These are phyloP conservation scores for Charaxes varanes DNA, from an alignment of 1,140 invertebrate species.

Conservation along the genomic window DNA sequence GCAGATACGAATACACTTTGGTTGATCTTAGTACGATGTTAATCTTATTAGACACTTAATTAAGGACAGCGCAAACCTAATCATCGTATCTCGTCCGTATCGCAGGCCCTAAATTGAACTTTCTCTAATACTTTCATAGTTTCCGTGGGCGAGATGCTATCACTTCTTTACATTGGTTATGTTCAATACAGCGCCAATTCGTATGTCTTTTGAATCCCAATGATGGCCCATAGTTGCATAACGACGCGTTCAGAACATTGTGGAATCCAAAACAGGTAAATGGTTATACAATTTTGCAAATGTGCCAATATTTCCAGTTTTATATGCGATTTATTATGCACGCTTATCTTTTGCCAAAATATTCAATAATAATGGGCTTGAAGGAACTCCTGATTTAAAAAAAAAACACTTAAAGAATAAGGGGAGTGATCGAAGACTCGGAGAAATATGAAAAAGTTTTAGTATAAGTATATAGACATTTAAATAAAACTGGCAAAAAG, in stretches of 20 bases:
- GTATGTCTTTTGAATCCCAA: constrained; percentile 40
- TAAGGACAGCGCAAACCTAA: too few species aligned
- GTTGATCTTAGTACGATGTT: too few species aligned
- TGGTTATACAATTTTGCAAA: constrained; percentile 15
- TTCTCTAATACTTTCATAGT: constrained; percentile 36
- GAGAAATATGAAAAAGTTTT: too few species aligned
- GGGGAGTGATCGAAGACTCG: too few species aligned
- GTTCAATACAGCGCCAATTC: constrained; percentile 30
- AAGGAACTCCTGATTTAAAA: too few species aligned
- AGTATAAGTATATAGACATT: too few species aligned
- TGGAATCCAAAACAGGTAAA: constrained; percentile 19
- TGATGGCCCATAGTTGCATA: constrained; percentile 18
- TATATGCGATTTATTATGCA: neutral
- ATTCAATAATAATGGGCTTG: too few species aligned
- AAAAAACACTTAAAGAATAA: too few species aligned
- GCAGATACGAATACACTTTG: too few species aligned
- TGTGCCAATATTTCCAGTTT: constrained; percentile 16
- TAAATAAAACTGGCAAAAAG: too few species aligned
- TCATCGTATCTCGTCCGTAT: constrained; percentile 24
- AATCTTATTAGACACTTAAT: too few species aligned
- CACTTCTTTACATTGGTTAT: constrained; percentile 25
- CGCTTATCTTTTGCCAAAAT: too few species aligned
- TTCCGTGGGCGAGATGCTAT: constrained; percentile 53
- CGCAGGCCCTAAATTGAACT: constrained; percentile 14
- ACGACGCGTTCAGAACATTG: constrained; percentile 13